These are phyloP conservation scores for Drosophila bocqueti DNA, from an alignment of 1,140 invertebrate species.

Conservation along the genomic window DNA sequence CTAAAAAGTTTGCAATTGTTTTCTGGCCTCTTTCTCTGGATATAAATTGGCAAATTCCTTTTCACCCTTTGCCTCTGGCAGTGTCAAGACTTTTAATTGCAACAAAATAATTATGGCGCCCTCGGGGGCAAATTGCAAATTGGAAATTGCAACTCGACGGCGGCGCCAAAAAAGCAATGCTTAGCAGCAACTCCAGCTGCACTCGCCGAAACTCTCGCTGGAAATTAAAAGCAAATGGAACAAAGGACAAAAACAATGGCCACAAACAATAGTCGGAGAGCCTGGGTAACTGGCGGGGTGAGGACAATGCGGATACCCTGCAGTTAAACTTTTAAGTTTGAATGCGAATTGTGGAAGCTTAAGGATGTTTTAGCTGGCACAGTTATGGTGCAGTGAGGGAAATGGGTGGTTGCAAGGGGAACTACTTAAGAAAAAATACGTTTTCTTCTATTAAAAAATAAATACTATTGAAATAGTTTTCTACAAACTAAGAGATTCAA, in stretches of 20 bases:
- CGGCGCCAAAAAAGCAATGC: constrained; percentile 48
- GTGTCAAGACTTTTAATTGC: constrained; percentile 81
- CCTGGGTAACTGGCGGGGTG: background rate
- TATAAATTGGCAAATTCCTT: constrained; percentile 45
- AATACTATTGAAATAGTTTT: background rate
- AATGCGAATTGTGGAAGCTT: constrained; percentile 9
- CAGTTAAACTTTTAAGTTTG: constrained; percentile 7
- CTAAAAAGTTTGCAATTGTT: constrained; percentile 10
- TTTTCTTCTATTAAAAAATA: background rate
- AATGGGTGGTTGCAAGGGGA: background rate
- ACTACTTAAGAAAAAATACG: background rate
- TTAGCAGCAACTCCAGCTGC: constrained; percentile 62
- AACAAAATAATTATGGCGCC: constrained; percentile 82
- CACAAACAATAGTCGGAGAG: constrained; percentile 34
- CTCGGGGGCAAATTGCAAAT: constrained; percentile 72
- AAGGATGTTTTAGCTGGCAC: constrained; percentile 4
- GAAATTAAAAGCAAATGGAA: constrained; percentile 80
- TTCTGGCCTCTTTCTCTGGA: background rate
- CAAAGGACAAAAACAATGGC: constrained; percentile 65
- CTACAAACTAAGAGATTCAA: background rate
- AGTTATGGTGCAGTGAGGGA: constrained; percentile 6
- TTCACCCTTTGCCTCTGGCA: constrained; percentile 17
- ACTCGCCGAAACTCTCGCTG: constrained; percentile 59
- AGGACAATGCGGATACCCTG: constrained; percentile 25
- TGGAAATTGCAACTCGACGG: constrained; percentile 56